Evolutionary conservation across 92 coral and sea anemone species (phyloP).

Genomic region (Nematostella vectensis): DNA sequence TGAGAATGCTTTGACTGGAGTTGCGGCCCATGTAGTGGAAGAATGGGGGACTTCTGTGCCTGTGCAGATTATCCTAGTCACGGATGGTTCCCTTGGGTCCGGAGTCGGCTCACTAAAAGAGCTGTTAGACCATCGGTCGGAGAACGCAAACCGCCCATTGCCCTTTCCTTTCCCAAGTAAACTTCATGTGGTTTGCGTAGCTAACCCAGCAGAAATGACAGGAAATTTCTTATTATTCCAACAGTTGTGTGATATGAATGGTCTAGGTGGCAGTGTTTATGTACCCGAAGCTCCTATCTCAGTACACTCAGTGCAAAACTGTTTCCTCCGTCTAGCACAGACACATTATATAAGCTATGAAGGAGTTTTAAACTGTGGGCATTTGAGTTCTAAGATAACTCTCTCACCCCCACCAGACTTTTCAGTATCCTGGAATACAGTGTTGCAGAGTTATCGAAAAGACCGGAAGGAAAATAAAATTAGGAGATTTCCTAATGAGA

Average conservation of each 20-base stretch:
- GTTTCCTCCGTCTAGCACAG: constrained; percentile 77
- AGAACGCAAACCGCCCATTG: constrained; percentile 48
- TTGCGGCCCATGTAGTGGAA: constrained; percentile 90
- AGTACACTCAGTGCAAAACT: constrained; percentile 77
- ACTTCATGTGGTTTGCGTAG: constrained; percentile 78
- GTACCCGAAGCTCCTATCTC: constrained; percentile 71
- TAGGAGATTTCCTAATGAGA: constrained; percentile 69
- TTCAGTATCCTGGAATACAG: constrained; percentile 45
- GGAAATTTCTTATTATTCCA: constrained; percentile 67
- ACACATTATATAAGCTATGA: constrained; percentile 71
- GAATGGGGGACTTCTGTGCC: constrained; percentile 99
- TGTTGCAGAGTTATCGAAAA: constrained; percentile 33
- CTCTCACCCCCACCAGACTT: constrained; percentile 92
- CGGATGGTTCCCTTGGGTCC: constrained; percentile 87
- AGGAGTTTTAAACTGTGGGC: constrained; percentile 80
- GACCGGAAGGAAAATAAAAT: constrained; percentile 50
- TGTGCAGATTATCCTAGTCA: constrained; percentile 79
- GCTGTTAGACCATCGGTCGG: constrained; percentile 60
- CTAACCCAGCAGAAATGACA: constrained; percentile 50
- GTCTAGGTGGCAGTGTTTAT: constrained; percentile 89
- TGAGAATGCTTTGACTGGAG: constrained; percentile 95
- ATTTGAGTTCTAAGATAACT: constrained; percentile 69
- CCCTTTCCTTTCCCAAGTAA: constrained; percentile 93
- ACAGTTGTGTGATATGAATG: constrained; percentile 74
- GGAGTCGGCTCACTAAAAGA: constrained; percentile 76